Evolutionary conservation across 1,140 invertebrate genomes (phyloP).

Genomic region (Papilio helenus): DNA sequence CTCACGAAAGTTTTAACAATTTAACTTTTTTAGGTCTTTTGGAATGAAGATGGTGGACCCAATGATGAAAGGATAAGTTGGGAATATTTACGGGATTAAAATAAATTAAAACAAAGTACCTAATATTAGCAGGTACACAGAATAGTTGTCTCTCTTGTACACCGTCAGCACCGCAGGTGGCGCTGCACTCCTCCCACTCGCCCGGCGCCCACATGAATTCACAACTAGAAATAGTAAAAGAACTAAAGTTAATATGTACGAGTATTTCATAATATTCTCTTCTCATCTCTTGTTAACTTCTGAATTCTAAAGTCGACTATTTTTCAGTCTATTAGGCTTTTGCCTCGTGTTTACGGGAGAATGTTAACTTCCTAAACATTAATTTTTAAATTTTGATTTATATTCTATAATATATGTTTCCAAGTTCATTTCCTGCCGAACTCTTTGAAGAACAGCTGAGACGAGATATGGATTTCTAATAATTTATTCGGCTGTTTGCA

Average conservation of each 20-base stretch:
- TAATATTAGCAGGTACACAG: slow-evolving; percentile 83
- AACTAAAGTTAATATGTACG: too few relatives aligned
- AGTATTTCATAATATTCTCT: background rate
- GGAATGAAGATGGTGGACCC: too few relatives aligned
- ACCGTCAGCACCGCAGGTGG: slow-evolving; percentile 85
- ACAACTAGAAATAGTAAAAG: slow-evolving; percentile 78
- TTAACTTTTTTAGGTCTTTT: background rate
- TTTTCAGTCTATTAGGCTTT: background rate
- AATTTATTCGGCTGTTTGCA: background rate
- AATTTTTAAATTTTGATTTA: background rate
- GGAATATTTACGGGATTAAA: background rate
- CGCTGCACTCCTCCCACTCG: slow-evolving; percentile 86
- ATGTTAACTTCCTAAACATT: background rate
- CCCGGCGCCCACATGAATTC: slow-evolving; percentile 85
- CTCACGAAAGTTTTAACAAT: too few relatives aligned
- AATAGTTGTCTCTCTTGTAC: slow-evolving; percentile 85
- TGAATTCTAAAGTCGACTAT: too few relatives aligned
- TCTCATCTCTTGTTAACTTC: too few relatives aligned
- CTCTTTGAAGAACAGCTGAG: background rate
- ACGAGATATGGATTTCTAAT: background rate
- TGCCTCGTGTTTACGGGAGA: background rate
- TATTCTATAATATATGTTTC: background rate
- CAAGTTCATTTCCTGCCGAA: background rate
- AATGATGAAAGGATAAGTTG: background rate
- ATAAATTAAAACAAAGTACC: slow-evolving; percentile 45